Conservation (phyloP, 1,140 invertebrate species). For the Lethocerus indicus region DNA sequence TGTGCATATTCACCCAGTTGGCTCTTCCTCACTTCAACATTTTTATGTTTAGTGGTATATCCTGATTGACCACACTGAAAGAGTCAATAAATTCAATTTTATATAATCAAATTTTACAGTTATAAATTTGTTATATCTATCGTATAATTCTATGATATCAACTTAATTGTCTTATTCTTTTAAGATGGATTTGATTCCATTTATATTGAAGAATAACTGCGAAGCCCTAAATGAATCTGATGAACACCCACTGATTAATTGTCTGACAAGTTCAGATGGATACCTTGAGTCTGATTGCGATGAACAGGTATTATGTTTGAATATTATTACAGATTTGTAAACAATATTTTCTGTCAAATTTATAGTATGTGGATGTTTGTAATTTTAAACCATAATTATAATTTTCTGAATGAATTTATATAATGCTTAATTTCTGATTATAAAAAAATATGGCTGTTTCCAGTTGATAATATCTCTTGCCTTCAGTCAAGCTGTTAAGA, state of each 20-base stretch:
- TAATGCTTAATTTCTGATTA: neutral
- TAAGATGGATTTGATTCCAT: conserved; percentile 77
- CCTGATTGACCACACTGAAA: too few relatives aligned
- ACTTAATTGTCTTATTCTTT: conserved; percentile 17
- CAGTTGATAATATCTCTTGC: conserved; percentile 74
- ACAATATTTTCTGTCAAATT: neutral
- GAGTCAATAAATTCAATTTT: too few relatives aligned
- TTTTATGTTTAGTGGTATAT: too few relatives aligned
- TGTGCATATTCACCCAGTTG: too few relatives aligned
- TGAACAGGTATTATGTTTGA: conserved; percentile 42
- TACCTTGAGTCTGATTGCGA: conserved; percentile 86
- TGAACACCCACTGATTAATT: conserved; percentile 66
- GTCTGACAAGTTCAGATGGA: conserved; percentile 50
- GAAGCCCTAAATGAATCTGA: conserved; percentile 96
- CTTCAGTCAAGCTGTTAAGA: conserved; percentile 87
- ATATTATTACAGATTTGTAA: neutral
- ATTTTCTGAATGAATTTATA: neutral
- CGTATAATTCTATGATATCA: too few relatives aligned
- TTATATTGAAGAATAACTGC: conserved; percentile 75
- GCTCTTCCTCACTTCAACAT: too few relatives aligned
- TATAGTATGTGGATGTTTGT: neutral
- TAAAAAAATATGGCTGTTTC: conserved; percentile 8
- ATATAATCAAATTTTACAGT: too few relatives aligned
- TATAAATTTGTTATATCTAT: too few relatives aligned
- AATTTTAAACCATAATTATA: neutral